A percentile compares a stretch with the other conserved stretches of the same genome.
phyloP scores from a whole-genome alignment of 2,888 invertebrate genomes.

The Pristionchus arcanus region DNA sequence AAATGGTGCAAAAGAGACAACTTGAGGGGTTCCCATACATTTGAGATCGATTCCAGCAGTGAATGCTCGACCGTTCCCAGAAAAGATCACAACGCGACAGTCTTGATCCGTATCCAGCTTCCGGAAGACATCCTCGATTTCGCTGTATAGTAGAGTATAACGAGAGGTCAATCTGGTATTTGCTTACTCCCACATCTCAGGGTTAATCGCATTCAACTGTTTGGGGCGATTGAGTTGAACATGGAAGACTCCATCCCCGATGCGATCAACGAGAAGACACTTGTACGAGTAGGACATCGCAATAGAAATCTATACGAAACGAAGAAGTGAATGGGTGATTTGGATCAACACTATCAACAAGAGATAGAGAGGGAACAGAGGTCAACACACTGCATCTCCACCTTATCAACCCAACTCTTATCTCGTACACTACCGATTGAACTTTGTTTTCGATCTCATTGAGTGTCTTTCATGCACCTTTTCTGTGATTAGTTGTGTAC shows the following conservation, averaged over 20 bases:
- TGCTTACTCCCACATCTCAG: constrained; percentile 70
- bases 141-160: constrained; percentile 80
- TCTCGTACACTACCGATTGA: too few species aligned
- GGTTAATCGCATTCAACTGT: constrained; percentile 73
- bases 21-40: constrained; percentile 10
- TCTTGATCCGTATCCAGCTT: constrained; percentile 86
- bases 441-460: too few species aligned
- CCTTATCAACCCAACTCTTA: too few species aligned
- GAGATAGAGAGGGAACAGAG: neutral
- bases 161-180: too few species aligned
- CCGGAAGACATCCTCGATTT: constrained; percentile 89
- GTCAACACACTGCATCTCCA: too few species aligned
- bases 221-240: constrained; percentile 74
- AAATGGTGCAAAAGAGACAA: neutral
- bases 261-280: neutral
- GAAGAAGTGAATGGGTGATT: too few species aligned
- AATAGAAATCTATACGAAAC: neutral
- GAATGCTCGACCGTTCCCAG: constrained; percentile 91
- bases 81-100: constrained; percentile 90
- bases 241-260: constrained; percentile 64
- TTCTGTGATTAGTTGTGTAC: too few species aligned
- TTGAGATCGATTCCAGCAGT: constrained; percentile 89
- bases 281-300: constrained; percentile 34
- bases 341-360: neutral
- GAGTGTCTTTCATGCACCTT: too few species aligned